phyloP scores from a whole-genome alignment of 2,113 vertebrate species.

The Hiodon tergisus region DNA sequence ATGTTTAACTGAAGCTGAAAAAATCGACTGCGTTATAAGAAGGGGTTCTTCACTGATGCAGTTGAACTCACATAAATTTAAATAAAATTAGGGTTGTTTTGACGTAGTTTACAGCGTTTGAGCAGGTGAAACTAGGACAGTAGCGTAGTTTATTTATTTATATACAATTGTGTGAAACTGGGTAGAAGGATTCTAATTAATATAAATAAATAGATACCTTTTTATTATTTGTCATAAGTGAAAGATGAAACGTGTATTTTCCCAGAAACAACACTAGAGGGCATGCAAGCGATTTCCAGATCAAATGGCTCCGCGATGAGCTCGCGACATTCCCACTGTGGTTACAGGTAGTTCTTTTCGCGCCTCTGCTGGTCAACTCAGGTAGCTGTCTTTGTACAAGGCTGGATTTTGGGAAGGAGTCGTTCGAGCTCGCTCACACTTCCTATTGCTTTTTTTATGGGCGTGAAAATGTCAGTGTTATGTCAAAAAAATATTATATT shows the following conservation, averaged over 20 bases:
- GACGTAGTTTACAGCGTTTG: too few species aligned
- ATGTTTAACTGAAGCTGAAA: too few species aligned
- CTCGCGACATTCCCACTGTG: neutral
- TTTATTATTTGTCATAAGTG: too few species aligned
- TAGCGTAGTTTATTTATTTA: too few species aligned
- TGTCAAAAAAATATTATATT: neutral
- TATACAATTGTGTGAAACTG: too few species aligned
- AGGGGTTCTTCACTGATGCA: too few species aligned
- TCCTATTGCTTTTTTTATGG: neutral
- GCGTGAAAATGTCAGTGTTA: neutral
- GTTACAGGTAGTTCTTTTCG: constrained; percentile 22
- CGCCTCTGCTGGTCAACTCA: constrained; percentile 36
- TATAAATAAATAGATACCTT: too few species aligned
- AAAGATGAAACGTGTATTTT: neutral
- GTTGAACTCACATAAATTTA: too few species aligned
- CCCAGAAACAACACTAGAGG: neutral
- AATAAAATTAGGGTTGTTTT: too few species aligned
- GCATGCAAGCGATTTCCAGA: neutral
- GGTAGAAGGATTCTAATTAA: too few species aligned
- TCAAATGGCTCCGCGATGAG: neutral
- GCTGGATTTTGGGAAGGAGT: constrained; percentile 14
- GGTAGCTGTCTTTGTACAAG: neutral
- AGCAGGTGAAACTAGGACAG: too few species aligned
- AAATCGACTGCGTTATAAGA: too few species aligned
- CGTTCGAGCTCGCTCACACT: neutral